Percentiles rank a stretch among this genome's conserved stretches.
phyloP scores from a whole-genome alignment of 2,888 invertebrate species.

The Apotomis capreana region DNA sequence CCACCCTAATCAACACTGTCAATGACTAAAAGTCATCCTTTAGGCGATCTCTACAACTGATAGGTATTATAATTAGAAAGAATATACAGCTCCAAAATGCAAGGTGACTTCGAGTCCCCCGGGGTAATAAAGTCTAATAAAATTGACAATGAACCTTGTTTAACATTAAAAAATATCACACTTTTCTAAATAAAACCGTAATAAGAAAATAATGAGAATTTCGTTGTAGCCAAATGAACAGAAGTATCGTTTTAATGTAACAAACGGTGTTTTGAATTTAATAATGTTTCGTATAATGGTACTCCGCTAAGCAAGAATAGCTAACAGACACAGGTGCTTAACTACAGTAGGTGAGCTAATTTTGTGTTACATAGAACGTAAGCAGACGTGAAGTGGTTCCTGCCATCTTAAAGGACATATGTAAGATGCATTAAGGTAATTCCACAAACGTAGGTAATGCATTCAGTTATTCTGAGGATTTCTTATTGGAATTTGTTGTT shows the following conservation, averaged over 20 bases:
- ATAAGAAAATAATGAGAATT: conserved; percentile 35
- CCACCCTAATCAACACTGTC: no score
- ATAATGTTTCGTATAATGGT: conserved; percentile 74
- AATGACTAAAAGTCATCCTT: no score
- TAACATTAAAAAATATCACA: conserved; percentile 10
- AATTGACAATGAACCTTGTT: conserved; percentile 10
- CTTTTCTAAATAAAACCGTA: conserved; percentile 48
- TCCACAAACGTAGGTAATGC: no score
- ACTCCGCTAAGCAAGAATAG: conserved; percentile 64
- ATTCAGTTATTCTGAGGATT: no score
- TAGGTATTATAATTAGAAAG: no score
- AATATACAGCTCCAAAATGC: neutral
- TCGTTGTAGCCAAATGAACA: conserved; percentile 60
- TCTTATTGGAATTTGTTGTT: no score
- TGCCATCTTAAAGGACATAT: neutral
- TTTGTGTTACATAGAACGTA: neutral
- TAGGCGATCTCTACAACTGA: no score
- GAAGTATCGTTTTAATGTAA: conserved; percentile 71
- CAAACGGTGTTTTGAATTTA: conserved; percentile 73
- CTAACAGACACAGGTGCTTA: conserved; percentile 44
- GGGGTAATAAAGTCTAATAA: conserved; percentile 18
- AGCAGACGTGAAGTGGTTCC: neutral
- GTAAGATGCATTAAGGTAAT: no score
- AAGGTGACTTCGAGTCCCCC: neutral
- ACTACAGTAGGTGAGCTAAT: conserved; percentile 17